phyloP scores from a whole-genome alignment of 53 echinoderm and acorn worm genomes.

The Echinometra lucunter region DNA sequence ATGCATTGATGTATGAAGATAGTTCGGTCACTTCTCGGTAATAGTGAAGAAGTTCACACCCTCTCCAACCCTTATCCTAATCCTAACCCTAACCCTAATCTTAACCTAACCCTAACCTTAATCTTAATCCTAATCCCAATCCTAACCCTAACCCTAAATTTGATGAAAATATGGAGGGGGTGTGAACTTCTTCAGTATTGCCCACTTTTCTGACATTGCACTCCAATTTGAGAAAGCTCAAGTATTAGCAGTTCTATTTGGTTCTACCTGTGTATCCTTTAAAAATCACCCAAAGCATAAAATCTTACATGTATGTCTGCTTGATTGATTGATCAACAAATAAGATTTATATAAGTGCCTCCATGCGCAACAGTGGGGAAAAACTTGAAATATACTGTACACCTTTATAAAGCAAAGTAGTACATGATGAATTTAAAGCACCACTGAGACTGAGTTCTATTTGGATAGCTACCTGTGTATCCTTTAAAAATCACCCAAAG shows the following conservation, averaged over 20 bases:
- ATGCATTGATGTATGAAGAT: background rate
- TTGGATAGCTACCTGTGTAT: background rate
- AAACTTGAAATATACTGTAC: too few species aligned
- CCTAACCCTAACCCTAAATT: too few species aligned
- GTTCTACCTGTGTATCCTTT: background rate
- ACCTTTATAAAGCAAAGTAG: too few species aligned
- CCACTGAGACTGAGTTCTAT: too few species aligned
- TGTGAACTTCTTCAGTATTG: too few species aligned
- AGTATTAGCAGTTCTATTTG: background rate
- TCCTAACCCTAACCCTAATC: too few species aligned
- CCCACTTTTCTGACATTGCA: background rate
- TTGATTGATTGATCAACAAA: conserved; percentile 28
- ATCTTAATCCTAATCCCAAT: too few species aligned
- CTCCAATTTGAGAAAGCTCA: background rate
- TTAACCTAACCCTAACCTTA: too few species aligned
- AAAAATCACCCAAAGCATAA: background rate
- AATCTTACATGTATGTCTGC: background rate
- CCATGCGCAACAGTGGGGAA: background rate
- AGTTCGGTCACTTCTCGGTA: background rate
- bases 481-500: background rate
- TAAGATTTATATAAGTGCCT: background rate
- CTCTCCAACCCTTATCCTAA: too few species aligned
- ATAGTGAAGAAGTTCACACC: too few species aligned
- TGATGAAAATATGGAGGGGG: too few species aligned
- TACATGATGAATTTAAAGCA: too few species aligned